These are phyloP conservation scores for Campylomormyrus tamandua DNA, from an alignment of 2,113 vertebrate species.

Conservation along the genomic window DNA sequence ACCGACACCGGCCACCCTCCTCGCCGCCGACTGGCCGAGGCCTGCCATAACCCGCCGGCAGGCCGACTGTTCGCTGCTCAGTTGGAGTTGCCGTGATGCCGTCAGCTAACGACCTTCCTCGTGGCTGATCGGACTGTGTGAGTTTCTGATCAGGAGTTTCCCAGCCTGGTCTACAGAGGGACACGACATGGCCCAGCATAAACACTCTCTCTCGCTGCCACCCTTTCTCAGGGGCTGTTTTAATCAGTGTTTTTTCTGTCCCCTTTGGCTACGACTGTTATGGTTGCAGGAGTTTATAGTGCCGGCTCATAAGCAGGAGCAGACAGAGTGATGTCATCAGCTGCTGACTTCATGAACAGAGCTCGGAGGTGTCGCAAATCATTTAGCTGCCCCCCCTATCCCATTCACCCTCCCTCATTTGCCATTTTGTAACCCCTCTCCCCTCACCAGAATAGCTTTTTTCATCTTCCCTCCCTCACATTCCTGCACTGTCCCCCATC, in stretches of 20 bases:
- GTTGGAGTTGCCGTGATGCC: not conserved
- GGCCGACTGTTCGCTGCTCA: not conserved
- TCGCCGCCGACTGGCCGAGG: not conserved
- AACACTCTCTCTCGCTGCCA: not conserved
- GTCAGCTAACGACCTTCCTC: not conserved
- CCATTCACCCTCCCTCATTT: constrained; percentile 11
- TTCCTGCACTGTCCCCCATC: constrained; percentile 48
- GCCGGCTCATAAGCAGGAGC: not conserved
- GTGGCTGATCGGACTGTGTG: not conserved
- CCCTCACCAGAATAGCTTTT: constrained; percentile 50
- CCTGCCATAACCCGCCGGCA: not conserved
- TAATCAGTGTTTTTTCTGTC: not conserved
- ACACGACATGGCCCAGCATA: not conserved
- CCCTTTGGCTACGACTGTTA: not conserved
- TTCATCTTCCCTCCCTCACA: constrained; percentile 55
- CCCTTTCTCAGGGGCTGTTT: not conserved
- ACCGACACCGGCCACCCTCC: not conserved
- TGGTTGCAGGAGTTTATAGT: not conserved
- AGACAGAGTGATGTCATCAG: not conserved
- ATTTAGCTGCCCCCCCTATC: constrained; percentile 9
- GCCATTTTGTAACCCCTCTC: constrained; percentile 4
- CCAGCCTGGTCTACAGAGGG: not conserved
- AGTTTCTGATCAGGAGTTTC: not conserved
- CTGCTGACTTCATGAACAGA: not conserved
- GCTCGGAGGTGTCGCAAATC: not conserved